Conservation (phyloP, 2,113 vertebrate genomes). For the Myrmecophaga tridactyla region DNA sequence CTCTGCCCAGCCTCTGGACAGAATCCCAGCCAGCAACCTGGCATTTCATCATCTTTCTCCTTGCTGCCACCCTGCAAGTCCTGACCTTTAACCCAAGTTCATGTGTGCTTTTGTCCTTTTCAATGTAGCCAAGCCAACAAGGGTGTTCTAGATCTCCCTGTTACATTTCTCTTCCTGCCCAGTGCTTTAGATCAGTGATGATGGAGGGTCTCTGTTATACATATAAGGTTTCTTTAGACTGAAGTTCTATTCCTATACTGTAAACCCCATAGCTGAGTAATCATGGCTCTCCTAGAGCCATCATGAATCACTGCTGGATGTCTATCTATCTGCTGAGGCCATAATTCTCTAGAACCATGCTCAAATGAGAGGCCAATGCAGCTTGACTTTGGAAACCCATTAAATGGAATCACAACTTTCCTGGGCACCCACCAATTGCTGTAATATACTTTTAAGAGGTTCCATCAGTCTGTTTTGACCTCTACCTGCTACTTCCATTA, state of each 20-base stretch:
- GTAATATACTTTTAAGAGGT: too few species aligned
- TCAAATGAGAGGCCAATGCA: fast-evolving
- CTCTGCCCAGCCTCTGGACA: neutral
- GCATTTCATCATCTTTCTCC: neutral
- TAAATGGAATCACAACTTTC: neutral
- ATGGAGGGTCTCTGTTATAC: neutral
- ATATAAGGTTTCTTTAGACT: neutral
- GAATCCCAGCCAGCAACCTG: neutral
- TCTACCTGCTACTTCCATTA: neutral
- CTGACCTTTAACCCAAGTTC: neutral
- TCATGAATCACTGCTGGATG: neutral
- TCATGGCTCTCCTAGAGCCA: neutral
- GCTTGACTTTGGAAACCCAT: fast-evolving
- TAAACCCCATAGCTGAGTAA: neutral
- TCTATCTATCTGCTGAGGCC: neutral
- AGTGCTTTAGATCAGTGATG: neutral
- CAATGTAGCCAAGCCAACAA: neutral
- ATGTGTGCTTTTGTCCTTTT: neutral
- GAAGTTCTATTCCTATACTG: neutral
- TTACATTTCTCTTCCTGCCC: neutral
- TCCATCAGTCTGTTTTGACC: fast-evolving
- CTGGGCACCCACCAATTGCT: neutral
- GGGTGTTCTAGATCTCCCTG: neutral
- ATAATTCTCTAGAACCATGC: fast-evolving
- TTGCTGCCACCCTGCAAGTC: neutral